These are phyloP conservation scores for Lycocorax pyrrhopterus DNA, from an alignment of 2,113 vertebrate species.

Conservation along the genomic window DNA sequence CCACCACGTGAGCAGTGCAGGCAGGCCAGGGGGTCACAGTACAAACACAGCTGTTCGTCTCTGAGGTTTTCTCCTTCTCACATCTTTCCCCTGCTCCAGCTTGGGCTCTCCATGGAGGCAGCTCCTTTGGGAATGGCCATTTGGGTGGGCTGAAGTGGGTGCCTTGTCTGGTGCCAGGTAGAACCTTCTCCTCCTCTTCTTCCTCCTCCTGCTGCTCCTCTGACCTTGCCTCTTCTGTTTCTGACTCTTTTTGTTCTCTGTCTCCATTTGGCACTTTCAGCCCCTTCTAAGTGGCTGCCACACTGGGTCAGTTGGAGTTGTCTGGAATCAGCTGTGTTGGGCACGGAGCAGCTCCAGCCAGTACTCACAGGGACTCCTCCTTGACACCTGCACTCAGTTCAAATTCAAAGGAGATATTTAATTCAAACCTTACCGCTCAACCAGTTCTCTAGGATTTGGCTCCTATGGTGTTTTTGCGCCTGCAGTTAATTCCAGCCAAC, in stretches of 20 bases:
- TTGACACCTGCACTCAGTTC: background rate
- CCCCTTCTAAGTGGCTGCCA: background rate
- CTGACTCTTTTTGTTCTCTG: background rate
- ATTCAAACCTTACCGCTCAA: background rate
- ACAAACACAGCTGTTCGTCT: rapidly evolving
- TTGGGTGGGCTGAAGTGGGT: background rate
- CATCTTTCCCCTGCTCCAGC: background rate
- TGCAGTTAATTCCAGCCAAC: background rate
- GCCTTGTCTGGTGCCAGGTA: background rate
- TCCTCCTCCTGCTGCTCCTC: background rate
- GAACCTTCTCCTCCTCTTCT: background rate
- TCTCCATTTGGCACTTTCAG: background rate
- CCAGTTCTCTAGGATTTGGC: background rate
- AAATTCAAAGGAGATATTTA: background rate
- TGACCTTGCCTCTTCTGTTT: background rate
- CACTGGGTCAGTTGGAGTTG: rapidly evolving
- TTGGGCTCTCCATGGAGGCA: background rate
- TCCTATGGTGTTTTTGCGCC: background rate
- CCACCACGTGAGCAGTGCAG: background rate
- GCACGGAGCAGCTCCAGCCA: rapidly evolving
- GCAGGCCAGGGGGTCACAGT: too few relatives aligned
- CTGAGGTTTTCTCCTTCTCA: background rate
- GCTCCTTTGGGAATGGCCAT: background rate
- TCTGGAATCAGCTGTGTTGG: rapidly evolving
- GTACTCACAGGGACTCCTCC: background rate